Percentiles rank a stretch among this genome's conserved stretches.
Conservation (phyloP, 2,113 vertebrate genomes). For the Myiopsitta monachus region DNA sequence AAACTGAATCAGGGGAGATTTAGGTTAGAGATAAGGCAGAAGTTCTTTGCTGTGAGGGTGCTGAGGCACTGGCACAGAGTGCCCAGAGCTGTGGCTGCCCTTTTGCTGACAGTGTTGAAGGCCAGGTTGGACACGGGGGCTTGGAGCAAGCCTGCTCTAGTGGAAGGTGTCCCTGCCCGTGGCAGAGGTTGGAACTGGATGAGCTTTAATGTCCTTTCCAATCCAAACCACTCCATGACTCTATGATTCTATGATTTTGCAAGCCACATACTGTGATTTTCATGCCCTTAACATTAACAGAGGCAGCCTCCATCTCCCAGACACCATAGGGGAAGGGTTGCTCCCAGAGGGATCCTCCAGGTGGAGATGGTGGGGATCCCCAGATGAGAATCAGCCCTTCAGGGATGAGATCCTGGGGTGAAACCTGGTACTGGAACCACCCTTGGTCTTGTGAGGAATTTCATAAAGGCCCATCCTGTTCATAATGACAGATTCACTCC, state of each 20-base stretch:
- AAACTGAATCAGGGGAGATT: too few species aligned
- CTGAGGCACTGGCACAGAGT: background rate
- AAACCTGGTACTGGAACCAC: background rate
- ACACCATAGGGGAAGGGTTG: background rate
- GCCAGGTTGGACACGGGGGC: background rate
- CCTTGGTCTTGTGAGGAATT: background rate
- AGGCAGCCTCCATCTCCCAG: background rate
- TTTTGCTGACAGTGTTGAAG: too few species aligned
- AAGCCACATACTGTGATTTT: background rate
- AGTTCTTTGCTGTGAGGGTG: background rate
- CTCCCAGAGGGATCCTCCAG: background rate
- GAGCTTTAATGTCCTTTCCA: background rate
- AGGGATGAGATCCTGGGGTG: background rate
- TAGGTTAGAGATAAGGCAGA: too few species aligned
- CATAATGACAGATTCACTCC: background rate
- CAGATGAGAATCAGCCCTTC: background rate
- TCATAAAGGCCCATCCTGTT: background rate
- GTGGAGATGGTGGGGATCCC: background rate
- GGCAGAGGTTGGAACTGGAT: background rate
- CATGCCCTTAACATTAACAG: rapidly evolving
- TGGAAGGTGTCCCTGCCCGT: rapidly evolving
- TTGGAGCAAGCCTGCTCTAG: background rate
- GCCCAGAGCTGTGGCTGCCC: too few species aligned
- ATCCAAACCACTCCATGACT: background rate
- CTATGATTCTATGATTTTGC: background rate